These are phyloP conservation scores for Chloebia gouldiae DNA, from an alignment of 2,113 vertebrate species.

Conservation along the genomic window DNA sequence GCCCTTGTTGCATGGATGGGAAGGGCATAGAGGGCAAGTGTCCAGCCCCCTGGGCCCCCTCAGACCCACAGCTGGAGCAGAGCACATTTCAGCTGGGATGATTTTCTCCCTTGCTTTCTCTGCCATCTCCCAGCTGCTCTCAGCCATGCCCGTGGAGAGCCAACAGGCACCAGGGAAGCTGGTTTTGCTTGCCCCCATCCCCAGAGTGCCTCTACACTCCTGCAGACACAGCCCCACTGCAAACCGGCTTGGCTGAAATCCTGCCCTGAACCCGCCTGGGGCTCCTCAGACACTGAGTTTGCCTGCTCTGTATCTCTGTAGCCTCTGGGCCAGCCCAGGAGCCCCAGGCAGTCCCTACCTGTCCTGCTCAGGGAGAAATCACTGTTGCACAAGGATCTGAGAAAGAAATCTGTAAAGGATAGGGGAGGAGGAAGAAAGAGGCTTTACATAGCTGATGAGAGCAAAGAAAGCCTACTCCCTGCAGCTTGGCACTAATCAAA, in stretches of 20 bases:
- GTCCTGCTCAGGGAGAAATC: background rate
- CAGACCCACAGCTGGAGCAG: background rate
- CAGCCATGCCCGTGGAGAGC: rapidly evolving
- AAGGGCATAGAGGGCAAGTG: background rate
- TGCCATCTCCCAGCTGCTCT: background rate
- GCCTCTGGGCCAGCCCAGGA: background rate
- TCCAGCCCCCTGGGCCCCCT: background rate
- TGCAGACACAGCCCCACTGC: background rate
- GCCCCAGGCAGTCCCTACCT: background rate
- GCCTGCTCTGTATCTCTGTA: background rate
- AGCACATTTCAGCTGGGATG: background rate
- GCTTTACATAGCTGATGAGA: background rate
- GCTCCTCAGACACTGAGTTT: background rate
- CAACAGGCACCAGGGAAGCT: background rate
- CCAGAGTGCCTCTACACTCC: background rate
- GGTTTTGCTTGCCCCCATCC: background rate
- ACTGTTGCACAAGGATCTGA: background rate
- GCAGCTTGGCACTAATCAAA: background rate
- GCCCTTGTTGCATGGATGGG: background rate
- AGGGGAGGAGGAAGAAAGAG: background rate
- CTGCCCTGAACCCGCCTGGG: background rate
- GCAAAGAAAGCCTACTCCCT: background rate
- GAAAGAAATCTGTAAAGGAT: background rate
- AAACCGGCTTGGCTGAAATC: background rate
- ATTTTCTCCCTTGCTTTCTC: background rate